A percentile compares a stretch with the other conserved stretches of the same genome.
These are phyloP conservation scores for Catostylus mosaicus DNA, from an alignment of 30 jellyfish, hydroid and myxozoan genomes.

Conservation along the genomic window DNA sequence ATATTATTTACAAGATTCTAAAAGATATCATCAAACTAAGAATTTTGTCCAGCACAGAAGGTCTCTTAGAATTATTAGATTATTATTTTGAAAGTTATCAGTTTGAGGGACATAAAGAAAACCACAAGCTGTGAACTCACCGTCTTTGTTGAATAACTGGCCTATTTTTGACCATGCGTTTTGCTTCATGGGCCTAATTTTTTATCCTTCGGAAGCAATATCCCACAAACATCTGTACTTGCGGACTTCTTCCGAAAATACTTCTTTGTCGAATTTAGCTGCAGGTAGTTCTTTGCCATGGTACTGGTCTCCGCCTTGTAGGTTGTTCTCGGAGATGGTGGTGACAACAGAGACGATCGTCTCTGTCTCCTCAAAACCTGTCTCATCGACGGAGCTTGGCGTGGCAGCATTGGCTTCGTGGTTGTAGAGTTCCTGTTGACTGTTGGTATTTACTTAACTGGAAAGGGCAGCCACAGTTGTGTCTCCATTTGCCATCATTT, in stretches of 20 bases:
- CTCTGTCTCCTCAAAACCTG: conserved; percentile 25
- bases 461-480: conserved; percentile 43
- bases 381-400: conserved; percentile 33
- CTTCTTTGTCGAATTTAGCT: conserved; percentile 46
- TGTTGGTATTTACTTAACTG: conserved; percentile 28
- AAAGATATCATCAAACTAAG: conserved; percentile 22
- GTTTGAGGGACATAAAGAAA: conserved; percentile 40
- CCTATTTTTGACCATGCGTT: conserved; percentile 56
- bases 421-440: conserved; percentile 36
- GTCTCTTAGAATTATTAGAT: conserved; percentile 24
- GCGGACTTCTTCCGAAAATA: conserved; percentile 45
- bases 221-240: conserved; percentile 54
- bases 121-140: conserved; percentile 52
- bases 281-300: conserved; percentile 38
- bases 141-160: conserved; percentile 54
- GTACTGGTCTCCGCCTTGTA: conserved; percentile 45
- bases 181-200: conserved; percentile 53
- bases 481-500: conserved; percentile 51
- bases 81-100: conserved; percentile 20
- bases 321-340: conserved; percentile 59
- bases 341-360: conserved; percentile 50
- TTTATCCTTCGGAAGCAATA: conserved; percentile 42
- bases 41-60: conserved; percentile 28
- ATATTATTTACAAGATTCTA: conserved; percentile 16
- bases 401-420: conserved; percentile 38